phyloP scores from a whole-genome alignment of 2,797 vertebrate genomes.

The Sternotherus odoratus region DNA sequence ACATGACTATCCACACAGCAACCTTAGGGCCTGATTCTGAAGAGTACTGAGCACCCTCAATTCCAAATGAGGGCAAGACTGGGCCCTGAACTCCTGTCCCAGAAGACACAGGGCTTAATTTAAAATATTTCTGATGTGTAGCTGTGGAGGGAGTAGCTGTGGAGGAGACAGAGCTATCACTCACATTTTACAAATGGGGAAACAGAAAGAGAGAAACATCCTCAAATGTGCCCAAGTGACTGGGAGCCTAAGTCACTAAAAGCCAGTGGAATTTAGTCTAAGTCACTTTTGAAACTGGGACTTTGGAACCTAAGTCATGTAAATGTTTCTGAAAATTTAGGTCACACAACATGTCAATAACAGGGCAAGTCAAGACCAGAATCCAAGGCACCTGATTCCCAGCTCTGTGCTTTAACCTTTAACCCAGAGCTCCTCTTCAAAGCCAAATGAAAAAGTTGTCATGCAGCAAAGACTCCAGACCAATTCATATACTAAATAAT shows the following conservation, averaged over 20 bases:
- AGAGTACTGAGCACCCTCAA: not conserved
- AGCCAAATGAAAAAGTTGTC: not conserved
- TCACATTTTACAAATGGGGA: constrained; percentile 3
- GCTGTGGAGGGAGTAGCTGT: not conserved
- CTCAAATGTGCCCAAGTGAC: not conserved
- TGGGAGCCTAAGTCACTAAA: not conserved
- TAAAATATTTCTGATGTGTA: not conserved
- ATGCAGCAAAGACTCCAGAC: not conserved
- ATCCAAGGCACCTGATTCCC: not conserved
- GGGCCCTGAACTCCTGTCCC: not conserved
- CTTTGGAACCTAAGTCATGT: not conserved
- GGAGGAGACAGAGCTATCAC: constrained; percentile 3
- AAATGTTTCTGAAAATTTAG: not conserved
- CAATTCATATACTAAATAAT: not conserved
- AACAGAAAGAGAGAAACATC: not conserved
- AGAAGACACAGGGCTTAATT: not conserved
- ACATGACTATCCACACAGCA: not conserved
- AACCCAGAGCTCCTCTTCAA: not conserved
- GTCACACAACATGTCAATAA: not conserved
- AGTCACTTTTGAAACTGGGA: not conserved
- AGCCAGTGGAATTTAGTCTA: not conserved
- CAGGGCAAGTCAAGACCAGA: not conserved
- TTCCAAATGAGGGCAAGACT: not conserved
- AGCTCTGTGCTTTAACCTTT: not conserved
- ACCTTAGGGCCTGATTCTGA: not conserved